Evolutionary conservation across 2,797 vertebrate genomes (phyloP).

Genomic region (Yasuhikotakia modesta): DNA sequence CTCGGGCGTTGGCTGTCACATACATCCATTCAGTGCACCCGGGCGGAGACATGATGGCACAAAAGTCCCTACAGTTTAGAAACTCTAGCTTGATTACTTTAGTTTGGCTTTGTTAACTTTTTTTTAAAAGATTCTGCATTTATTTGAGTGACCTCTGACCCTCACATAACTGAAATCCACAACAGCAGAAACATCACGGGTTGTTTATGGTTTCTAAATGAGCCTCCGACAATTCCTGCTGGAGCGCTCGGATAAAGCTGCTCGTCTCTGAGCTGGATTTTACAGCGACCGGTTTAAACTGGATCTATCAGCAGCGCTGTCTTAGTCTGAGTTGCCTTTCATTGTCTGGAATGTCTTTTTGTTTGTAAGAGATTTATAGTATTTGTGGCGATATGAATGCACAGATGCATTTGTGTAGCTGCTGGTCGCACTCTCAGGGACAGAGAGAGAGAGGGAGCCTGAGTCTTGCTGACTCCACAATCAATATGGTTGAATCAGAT

Average conservation of each 20-base stretch:
- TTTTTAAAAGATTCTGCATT: conserved; percentile 16
- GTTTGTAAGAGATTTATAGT: background rate
- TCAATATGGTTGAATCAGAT: conserved; percentile 54
- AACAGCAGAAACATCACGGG: background rate
- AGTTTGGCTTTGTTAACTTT: background rate
- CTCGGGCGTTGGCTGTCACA: conserved; percentile 21
- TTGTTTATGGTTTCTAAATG: background rate
- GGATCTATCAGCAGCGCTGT: background rate
- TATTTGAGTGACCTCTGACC: conserved; percentile 11
- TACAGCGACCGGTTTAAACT: background rate
- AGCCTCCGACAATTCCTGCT: background rate
- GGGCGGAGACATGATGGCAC: background rate
- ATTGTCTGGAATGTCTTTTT: background rate
- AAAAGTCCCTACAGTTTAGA: conserved; percentile 4
- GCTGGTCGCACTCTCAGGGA: background rate
- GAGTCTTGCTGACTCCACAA: conserved; percentile 40
- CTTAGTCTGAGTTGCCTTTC: background rate
- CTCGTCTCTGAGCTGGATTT: background rate
- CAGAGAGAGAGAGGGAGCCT: background rate
- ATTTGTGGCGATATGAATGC: conserved; percentile 3
- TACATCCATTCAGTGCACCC: conserved; percentile 28
- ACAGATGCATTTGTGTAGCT: background rate
- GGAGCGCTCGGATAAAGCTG: too few species aligned
- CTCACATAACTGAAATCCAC: background rate
- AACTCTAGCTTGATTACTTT: background rate